Percentiles rank a stretch among this genome's conserved stretches.
Evolutionary conservation across 2,113 vertebrate genomes (phyloP).

Genomic region (Rafetus swinhoei): DNA sequence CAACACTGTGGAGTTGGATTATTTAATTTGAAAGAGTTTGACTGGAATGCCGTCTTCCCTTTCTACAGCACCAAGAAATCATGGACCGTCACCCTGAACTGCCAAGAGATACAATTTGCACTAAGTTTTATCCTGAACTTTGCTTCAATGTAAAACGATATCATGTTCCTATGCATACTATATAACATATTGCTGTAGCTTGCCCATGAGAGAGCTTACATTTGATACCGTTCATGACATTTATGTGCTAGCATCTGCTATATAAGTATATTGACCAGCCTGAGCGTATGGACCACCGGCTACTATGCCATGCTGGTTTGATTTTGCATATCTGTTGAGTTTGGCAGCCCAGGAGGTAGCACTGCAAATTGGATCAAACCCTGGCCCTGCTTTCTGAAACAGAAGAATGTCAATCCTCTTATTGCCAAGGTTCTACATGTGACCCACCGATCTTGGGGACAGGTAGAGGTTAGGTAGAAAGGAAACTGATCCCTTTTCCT

Average conservation of each 20-base stretch:
- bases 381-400: neutral
- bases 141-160: neutral
- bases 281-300: too few species aligned
- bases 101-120: neutral
- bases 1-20: neutral
- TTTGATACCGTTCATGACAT: neutral
- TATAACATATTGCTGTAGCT: neutral
- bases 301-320: rapidly evolving
- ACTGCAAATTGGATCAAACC: rapidly evolving
- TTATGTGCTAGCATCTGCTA: neutral
- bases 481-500: neutral
- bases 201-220: neutral
- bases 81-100: neutral
- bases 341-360: neutral
- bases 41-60: neutral
- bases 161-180: neutral
- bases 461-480: neutral
- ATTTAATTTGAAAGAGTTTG: neutral
- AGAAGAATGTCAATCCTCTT: neutral
- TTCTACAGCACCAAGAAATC: neutral
- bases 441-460: neutral
- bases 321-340: rapidly evolving
- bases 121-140: neutral
- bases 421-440: neutral
- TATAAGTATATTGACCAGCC: rapidly evolving